Base-by-base conservation (phyloP, 1,140 invertebrate genomes). In the Lucilia cuprina region DNA sequence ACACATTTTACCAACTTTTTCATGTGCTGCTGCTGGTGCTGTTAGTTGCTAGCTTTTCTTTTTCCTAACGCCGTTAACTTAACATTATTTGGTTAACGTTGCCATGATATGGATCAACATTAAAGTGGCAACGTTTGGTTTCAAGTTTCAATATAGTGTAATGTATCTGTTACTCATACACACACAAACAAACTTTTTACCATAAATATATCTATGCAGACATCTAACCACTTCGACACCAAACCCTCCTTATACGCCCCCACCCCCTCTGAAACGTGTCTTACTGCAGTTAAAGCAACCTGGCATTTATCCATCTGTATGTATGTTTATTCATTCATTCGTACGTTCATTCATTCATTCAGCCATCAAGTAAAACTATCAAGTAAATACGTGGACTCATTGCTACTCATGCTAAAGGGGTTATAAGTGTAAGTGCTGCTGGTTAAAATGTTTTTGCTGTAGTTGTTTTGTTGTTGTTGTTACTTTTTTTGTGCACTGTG, bases 351-450 rank as follows among this genome's bases (percentile, higher is more conserved):
- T 10, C 65, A 70, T 21, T 21, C 65, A 70, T 70, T 70, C 65
- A 70, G 19, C 65, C n/a, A 70, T 21, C 65, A 70, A 70, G 65
- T 70, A 70, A 65, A 21, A 21, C 65, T 19, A 21, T 9, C 65
- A 13, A 19, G 65, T 70, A 70, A 70, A 70, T 70, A 70, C 65
- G 65, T 70, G 19, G 19, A 70, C 65, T 70, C 65, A 70, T 60
- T 60, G 55, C 55, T 60, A 60, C 55, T 60, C 55, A 60, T 60
- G 65, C 65, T 70, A 70, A 70, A 19, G 65, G 65, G 65, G 65
- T 70, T 70, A 70, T 21, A 21, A 70, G 65, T 70, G n/a, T 70
- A 70, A 70, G 65, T 70, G 65, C 65, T 70, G 65, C 21, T 70
- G 65, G 65, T 70, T 70, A 21, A 70, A 70, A 70, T 70, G 65